Percentiles rank a stretch among this genome's conserved stretches.
Conservation (phyloP, 2,888 invertebrate genomes). For the Cephus pygmeus region DNA sequence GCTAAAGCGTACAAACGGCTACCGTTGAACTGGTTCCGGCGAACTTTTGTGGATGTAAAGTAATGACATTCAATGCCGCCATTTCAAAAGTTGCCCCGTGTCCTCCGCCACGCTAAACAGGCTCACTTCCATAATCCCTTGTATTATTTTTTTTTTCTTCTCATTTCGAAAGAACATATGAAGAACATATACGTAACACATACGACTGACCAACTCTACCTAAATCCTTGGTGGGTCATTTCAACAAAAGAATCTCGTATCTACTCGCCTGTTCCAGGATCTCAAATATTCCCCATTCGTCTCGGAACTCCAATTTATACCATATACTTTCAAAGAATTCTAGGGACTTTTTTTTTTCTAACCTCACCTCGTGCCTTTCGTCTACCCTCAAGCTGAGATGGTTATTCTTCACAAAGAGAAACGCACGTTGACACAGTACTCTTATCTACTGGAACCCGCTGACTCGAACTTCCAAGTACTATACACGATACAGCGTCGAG, state of each 20-base stretch:
- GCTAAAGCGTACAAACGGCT: not conserved
- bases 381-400: not conserved
- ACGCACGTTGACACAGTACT: not conserved
- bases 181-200: not conserved
- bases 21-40: not conserved
- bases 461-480: constrained; percentile 57
- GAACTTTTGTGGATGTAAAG: not conserved
- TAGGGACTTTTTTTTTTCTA: not conserved
- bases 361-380: not conserved
- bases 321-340: not conserved
- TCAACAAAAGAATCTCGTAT: not conserved
- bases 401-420: not conserved
- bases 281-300: not conserved
- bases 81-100: not conserved
- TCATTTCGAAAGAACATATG: not conserved
- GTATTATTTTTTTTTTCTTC: not conserved
- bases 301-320: not conserved
- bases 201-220: not conserved
- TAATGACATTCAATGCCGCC: not conserved
- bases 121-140: not conserved
- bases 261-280: not conserved
- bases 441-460: constrained; percentile 49
- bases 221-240: not conserved
- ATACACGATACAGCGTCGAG: constrained; percentile 41
- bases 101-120: not conserved